Percentiles rank a stretch among this genome's conserved stretches.
phyloP scores from a whole-genome alignment of 92 coral and sea anemone species.

The Isaurus tuberculatus region DNA sequence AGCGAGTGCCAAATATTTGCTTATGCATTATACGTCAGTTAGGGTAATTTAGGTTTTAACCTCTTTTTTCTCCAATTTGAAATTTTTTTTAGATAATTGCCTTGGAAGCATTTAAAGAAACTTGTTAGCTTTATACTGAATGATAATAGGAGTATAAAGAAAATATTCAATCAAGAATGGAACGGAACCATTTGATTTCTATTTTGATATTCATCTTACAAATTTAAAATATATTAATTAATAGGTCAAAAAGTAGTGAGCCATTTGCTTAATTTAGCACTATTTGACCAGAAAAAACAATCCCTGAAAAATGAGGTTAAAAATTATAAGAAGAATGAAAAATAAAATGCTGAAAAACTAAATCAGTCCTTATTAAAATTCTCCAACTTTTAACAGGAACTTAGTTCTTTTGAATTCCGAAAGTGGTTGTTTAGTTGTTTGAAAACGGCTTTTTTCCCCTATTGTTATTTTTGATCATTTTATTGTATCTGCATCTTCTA shows the following conservation, averaged over 20 bases:
- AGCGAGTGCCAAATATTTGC: not conserved
- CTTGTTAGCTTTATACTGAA: not conserved
- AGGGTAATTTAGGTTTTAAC: not conserved
- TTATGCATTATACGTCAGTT: not conserved
- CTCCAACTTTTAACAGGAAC: not conserved
- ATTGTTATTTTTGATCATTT: not conserved
- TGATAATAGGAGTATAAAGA: not conserved
- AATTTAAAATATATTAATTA: no score
- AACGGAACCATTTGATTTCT: no score
- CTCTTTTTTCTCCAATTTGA: not conserved
- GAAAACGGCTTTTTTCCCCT: not conserved
- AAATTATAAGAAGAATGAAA: not conserved
- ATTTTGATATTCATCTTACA: not conserved
- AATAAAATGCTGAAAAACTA: not conserved
- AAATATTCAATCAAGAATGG: no score
- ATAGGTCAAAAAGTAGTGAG: no score
- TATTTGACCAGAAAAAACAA: no score
- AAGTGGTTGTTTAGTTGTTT: not conserved
- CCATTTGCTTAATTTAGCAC: no score
- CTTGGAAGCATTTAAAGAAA: not conserved
- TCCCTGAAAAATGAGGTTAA: not conserved
- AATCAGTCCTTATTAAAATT: not conserved
- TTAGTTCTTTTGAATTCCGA: not conserved
- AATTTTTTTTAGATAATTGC: not conserved
- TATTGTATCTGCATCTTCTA: not conserved